Conservation (phyloP, 2,113 vertebrate genomes). For the Hucho hucho region DNA sequence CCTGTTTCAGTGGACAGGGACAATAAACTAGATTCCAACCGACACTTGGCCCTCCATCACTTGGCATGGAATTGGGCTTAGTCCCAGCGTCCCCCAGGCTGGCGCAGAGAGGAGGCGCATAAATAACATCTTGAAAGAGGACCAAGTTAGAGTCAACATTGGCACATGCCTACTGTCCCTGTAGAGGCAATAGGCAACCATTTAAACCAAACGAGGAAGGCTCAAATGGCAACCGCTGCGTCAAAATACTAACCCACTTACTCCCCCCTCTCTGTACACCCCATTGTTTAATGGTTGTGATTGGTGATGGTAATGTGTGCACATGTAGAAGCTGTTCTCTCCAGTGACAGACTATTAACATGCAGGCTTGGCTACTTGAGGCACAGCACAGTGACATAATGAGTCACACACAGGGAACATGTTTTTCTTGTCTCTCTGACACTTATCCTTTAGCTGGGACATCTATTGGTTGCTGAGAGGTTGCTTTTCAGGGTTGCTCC, state of each 20-base stretch:
- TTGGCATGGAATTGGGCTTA: slow-evolving; percentile 46
- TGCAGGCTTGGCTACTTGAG: slow-evolving; percentile 53
- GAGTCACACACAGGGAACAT: slow-evolving; percentile 34
- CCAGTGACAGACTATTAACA: slow-evolving; percentile 62
- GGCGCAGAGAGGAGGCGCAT: slow-evolving; percentile 45
- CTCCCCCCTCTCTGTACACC: not conserved
- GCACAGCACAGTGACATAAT: slow-evolving; percentile 39
- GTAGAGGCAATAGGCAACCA: slow-evolving; percentile 35
- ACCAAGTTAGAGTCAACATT: slow-evolving; percentile 51
- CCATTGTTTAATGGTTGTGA: slow-evolving; percentile 31
- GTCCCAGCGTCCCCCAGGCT: slow-evolving; percentile 50
- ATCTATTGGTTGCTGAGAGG: slow-evolving; percentile 47
- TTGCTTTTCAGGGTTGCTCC: slow-evolving; percentile 39
- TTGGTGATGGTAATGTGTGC: slow-evolving; percentile 45
- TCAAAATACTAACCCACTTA: not conserved
- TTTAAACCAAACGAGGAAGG: slow-evolving; percentile 44
- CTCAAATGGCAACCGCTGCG: slow-evolving; percentile 10
- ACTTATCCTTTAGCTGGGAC: slow-evolving; percentile 36
- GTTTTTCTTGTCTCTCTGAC: slow-evolving; percentile 31
- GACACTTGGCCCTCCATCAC: slow-evolving; percentile 62
- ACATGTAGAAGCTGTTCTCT: slow-evolving; percentile 43
- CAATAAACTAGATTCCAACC: slow-evolving; percentile 58
- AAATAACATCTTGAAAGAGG: slow-evolving; percentile 63
- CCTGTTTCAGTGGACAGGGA: slow-evolving; percentile 48
- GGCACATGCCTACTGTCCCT: slow-evolving; percentile 40